phyloP scores from a whole-genome alignment of 2,888 invertebrate genomes.

The Tanytarsus gracilentus region DNA sequence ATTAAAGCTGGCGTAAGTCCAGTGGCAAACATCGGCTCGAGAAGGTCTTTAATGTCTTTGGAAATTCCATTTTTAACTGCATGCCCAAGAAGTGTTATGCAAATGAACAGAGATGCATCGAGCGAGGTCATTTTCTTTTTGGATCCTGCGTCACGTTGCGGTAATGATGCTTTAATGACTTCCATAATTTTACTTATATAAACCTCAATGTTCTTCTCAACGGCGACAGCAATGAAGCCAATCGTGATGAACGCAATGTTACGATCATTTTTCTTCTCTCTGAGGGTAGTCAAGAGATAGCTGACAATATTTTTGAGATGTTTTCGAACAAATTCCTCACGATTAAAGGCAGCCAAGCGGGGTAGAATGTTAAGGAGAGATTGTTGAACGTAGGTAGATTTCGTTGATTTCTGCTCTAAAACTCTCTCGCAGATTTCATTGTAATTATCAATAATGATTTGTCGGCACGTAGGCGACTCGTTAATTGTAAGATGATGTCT shows the following conservation, averaged over 20 bases:
- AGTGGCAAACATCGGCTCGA: slow-evolving; percentile 87
- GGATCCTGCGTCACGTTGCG: slow-evolving; percentile 64
- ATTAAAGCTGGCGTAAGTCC: slow-evolving; percentile 86
- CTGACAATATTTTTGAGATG: slow-evolving; percentile 66
- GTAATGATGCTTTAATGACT: slow-evolving; percentile 64
- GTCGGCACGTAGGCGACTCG: slow-evolving; percentile 80
- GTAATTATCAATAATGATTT: slow-evolving; percentile 73
- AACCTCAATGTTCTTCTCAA: slow-evolving; percentile 68
- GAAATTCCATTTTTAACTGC: slow-evolving; percentile 73
- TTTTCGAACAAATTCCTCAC: slow-evolving; percentile 64
- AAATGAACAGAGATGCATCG: slow-evolving; percentile 87
- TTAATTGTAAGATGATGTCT: slow-evolving; percentile 46
- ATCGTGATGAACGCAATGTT: slow-evolving; percentile 83
- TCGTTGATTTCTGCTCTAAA: slow-evolving; percentile 64
- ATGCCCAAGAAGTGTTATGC: slow-evolving; percentile 82
- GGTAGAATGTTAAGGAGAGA: slow-evolving; percentile 80
- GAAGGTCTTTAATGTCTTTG: slow-evolving; percentile 67
- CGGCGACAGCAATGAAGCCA: slow-evolving; percentile 82
- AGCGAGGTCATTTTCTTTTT: slow-evolving; percentile 63
- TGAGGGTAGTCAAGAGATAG: slow-evolving; percentile 66
- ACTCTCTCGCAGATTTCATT: slow-evolving; percentile 68
- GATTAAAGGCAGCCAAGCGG: slow-evolving; percentile 86
- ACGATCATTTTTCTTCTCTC: slow-evolving; percentile 75
- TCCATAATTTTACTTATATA: slow-evolving; percentile 81
- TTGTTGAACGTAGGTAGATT: slow-evolving; percentile 76